Evolutionary conservation across 2,888 invertebrate species (phyloP).

Genomic region (Colostygia pectinataria): DNA sequence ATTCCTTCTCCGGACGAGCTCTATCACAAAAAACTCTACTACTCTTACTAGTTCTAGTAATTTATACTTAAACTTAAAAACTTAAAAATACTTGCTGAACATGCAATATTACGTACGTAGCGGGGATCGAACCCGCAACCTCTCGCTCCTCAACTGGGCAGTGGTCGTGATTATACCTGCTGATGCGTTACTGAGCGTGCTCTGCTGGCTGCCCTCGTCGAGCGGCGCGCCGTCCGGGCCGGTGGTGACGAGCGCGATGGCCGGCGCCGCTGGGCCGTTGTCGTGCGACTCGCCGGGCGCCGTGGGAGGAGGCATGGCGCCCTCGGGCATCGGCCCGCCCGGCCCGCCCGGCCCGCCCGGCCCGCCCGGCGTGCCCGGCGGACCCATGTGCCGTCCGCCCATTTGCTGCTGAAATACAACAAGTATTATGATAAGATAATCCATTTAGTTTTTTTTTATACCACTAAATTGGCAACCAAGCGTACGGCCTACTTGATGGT

Average conservation of each 20-base stretch:
- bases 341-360: constrained; percentile 77
- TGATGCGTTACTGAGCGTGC: constrained; percentile 95
- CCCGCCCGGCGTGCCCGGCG: constrained; percentile 71
- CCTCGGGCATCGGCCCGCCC: constrained; percentile 82
- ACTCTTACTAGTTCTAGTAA: no score
- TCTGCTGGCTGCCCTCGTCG: constrained; percentile 96
- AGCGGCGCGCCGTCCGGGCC: constrained; percentile 95
- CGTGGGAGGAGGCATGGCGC: constrained; percentile 84
- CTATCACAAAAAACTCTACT: no score
- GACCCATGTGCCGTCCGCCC: constrained; percentile 79
- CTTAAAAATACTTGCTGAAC: no score
- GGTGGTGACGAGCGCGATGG: constrained; percentile 94
- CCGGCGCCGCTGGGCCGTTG: constrained; percentile 87
- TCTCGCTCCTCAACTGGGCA: no score
- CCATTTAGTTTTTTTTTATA: no score
- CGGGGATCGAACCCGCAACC: no score
- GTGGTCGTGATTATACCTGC: constrained; percentile 84
- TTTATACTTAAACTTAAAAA: no score
- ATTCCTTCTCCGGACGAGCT: no score
- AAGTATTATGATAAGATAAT: constrained; percentile 35
- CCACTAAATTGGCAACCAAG: no score
- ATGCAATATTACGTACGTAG: no score
- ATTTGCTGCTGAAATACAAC: constrained; percentile 71
- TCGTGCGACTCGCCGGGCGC: constrained; percentile 85
- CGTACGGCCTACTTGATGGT: no score